phyloP scores from a whole-genome alignment of 2,888 invertebrate genomes.

The Eristalinus sepulchralis region DNA sequence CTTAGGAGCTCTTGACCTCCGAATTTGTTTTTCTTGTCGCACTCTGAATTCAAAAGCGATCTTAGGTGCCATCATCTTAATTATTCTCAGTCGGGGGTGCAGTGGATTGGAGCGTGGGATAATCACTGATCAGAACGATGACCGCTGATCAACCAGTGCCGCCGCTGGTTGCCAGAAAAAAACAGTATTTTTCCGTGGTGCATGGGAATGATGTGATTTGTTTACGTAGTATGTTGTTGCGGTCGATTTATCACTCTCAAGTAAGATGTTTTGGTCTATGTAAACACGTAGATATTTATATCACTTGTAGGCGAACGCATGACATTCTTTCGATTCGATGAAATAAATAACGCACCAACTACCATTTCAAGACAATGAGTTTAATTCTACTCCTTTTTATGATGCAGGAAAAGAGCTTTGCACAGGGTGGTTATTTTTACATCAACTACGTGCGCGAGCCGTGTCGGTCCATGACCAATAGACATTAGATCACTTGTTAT shows the following conservation, averaged over 20 bases:
- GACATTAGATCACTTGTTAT: no score
- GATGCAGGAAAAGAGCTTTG: no score
- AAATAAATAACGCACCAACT: not conserved
- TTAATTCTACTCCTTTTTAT: not conserved
- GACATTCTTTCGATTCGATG: not conserved
- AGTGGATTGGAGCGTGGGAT: not conserved
- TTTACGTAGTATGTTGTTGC: not conserved
- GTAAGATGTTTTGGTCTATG: not conserved
- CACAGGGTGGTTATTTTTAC: no score
- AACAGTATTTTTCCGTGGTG: not conserved
- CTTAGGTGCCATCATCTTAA: not conserved
- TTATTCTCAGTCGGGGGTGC: not conserved
- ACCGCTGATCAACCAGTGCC: not conserved
- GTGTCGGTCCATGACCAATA: no score
- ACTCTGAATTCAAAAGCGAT: constrained; percentile 18
- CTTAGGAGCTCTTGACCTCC: constrained; percentile 36
- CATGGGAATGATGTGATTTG: not conserved
- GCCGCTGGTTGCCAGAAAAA: not conserved
- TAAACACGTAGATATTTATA: not conserved
- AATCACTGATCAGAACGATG: not conserved
- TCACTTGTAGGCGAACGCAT: not conserved
- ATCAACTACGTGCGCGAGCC: no score
- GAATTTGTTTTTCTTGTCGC: not conserved
- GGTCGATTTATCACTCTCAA: not conserved
- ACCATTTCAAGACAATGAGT: not conserved